Base-by-base conservation (phyloP, 2,797 vertebrate species). In the Gymnopithys bicolor region DNA sequence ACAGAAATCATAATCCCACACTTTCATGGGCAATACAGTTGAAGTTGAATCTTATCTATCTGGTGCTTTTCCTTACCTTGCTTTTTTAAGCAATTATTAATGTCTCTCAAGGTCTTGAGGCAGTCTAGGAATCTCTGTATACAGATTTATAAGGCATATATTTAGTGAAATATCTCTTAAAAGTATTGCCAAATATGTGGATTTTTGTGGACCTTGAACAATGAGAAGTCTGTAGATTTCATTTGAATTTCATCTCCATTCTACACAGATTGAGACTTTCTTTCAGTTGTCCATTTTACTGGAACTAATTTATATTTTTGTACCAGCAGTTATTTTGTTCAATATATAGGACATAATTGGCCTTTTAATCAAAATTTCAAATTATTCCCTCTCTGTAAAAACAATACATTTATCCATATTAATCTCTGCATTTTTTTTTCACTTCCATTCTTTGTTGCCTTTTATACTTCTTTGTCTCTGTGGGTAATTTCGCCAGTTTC, bases 121-220 rank as follows among this genome's bases (percentile, higher is more conserved):
- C 5, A 45, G 12, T 28, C n/a, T 45, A 46, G 9, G 4, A 56
- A 43, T 79, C 19, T 52, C 5, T 69, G 28, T 6, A 27, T 9
- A 33, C 3, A 73, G 45, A 68, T 46, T 78, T 63, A 82, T 14
- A 94, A 63, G 30, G 48, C 5, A 59, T 7, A 1, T 51, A 19
- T 37, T 90, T 70, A 55, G 10, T 62, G 39, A 89, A 78, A 67
- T 52, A 56, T 5, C 5, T 59, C 13, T n/a, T 73, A 52, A 7
- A 88, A 80, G 0, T 27, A 30, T 24, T 63, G 22, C 1, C 0
- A 1, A 85, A 60, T 33, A 56, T 12, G 4, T 52, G 23, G 24
- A 74, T 60, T 77, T 85, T 49, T 74, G 14, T 84, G 25, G 22
- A 59, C 7, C 5, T 66, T 55, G 32, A 52, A 55, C 32, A 78